Conservation (phyloP, 2,797 vertebrate species). For the Brachymystax lenok region DNA sequence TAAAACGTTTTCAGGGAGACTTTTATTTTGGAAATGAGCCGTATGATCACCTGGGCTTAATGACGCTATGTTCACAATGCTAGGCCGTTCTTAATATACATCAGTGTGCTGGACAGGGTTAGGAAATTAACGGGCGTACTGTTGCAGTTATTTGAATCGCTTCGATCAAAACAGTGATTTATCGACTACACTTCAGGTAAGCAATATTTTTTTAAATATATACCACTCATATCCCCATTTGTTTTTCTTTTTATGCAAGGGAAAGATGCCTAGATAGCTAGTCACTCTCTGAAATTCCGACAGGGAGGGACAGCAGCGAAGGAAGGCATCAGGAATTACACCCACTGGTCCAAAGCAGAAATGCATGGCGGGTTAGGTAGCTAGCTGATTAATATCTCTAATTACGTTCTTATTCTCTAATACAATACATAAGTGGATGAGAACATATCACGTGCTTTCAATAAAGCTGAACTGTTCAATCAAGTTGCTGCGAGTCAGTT, state of each 20-base stretch:
- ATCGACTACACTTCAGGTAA: constrained; percentile 4
- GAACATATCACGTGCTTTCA: background rate
- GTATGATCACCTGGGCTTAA: no score
- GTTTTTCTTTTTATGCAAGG: background rate
- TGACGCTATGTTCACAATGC: no score
- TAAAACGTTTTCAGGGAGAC: no score
- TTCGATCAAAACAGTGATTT: background rate
- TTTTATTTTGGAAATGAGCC: no score
- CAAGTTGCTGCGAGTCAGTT: background rate
- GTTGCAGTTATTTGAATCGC: background rate
- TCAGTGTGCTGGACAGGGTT: background rate
- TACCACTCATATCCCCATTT: background rate
- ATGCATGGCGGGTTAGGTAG: background rate
- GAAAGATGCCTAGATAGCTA: background rate
- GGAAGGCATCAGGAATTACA: background rate
- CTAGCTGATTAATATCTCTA: background rate
- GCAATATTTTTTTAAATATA: no score
- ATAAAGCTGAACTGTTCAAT: background rate
- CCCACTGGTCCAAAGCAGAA: background rate
- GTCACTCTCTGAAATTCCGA: constrained; percentile 1
- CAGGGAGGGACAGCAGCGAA: constrained; percentile 1
- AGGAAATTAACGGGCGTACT: background rate
- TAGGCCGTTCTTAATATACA: no score
- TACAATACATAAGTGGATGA: background rate
- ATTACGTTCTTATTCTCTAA: background rate